Percentiles rank a stretch among this genome's conserved stretches.
Conservation (phyloP, 2,113 vertebrate species). For the Oplegnathus fasciatus region DNA sequence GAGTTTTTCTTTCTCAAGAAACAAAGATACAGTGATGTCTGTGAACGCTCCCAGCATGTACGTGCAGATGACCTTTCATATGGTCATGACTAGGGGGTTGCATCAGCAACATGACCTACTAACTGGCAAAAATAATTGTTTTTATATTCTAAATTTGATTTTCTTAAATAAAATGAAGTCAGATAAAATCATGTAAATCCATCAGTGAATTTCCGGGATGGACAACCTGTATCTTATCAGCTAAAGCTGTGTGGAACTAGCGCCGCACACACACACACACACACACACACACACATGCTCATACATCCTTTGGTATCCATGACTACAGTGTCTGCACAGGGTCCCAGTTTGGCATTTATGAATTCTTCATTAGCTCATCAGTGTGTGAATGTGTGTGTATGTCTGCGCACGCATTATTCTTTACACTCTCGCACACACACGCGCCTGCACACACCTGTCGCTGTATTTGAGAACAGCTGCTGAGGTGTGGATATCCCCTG, state of each 20-base stretch:
- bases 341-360: slow-evolving; percentile 74
- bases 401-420: slow-evolving; percentile 1
- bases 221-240: neutral
- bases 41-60: neutral
- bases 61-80: slow-evolving; percentile 3
- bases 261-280: neutral
- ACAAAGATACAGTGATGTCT: neutral
- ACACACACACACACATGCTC: slow-evolving; percentile 42
- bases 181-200: neutral
- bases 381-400: slow-evolving; percentile 20
- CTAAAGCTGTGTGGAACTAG: neutral
- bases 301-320: slow-evolving; percentile 72
- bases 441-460: slow-evolving; percentile 57
- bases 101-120: neutral
- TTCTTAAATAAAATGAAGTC: neutral
- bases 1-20: neutral
- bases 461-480: slow-evolving; percentile 70
- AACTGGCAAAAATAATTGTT: neutral
- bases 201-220: neutral
- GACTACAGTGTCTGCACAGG: slow-evolving; percentile 64
- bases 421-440: neutral
- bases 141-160: neutral
- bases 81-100: neutral
- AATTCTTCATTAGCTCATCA: slow-evolving; percentile 76
- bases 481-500: slow-evolving; percentile 63